Evolutionary conservation across 1,140 invertebrate genomes (phyloP).

Genomic region (Zaprionus africanus): DNA sequence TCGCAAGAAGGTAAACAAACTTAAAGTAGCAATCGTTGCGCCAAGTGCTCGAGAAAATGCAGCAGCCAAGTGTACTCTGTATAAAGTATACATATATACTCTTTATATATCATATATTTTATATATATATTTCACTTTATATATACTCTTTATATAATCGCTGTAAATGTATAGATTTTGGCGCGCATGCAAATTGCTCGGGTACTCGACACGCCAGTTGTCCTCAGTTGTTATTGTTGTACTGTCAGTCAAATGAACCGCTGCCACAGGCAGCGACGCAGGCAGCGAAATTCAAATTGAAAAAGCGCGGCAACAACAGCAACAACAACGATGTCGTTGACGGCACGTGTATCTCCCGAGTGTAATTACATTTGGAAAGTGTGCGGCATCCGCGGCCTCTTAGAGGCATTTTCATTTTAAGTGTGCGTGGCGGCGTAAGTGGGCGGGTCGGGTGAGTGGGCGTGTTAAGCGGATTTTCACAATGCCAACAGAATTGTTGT

Average conservation of each 20-base stretch:
- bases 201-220: slow-evolving; percentile 27
- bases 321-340: slow-evolving; percentile 40
- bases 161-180: slow-evolving; percentile 35
- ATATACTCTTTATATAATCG: neutral
- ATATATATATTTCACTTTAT: neutral
- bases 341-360: slow-evolving; percentile 79
- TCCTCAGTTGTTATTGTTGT: slow-evolving; percentile 24
- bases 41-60: slow-evolving; percentile 32
- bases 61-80: slow-evolving; percentile 8
- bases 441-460: slow-evolving; percentile 24
- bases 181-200: slow-evolving; percentile 47
- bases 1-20: slow-evolving; percentile 67
- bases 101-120: neutral
- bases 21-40: slow-evolving; percentile 13
- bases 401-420: slow-evolving; percentile 58
- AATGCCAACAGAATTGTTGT: slow-evolving; percentile 53
- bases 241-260: slow-evolving; percentile 37
- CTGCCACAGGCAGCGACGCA: slow-evolving; percentile 10
- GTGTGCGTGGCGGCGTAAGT: slow-evolving; percentile 23
- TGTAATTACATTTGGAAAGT: slow-evolving; percentile 80
- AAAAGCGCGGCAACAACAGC: slow-evolving; percentile 42
- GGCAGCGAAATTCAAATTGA: slow-evolving; percentile 71
- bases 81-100: slow-evolving; percentile 1
- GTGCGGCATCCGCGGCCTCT: slow-evolving; percentile 59
- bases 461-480: slow-evolving; percentile 58